Conservation (phyloP, 2,888 invertebrate species). For the Phengaris alcon region DNA sequence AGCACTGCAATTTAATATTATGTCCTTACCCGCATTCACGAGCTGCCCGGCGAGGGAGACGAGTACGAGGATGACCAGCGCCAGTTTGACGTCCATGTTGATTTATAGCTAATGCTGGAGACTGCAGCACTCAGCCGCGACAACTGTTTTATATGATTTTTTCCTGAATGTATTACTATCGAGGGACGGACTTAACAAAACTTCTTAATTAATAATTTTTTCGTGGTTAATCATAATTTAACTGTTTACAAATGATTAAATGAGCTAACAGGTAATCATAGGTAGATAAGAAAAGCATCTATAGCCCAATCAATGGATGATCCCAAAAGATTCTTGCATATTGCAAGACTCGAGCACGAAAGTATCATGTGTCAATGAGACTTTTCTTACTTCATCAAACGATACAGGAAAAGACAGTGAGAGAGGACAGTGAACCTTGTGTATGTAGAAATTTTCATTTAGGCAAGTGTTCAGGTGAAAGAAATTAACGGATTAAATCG, state of each 20-base stretch:
- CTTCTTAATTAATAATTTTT: neutral
- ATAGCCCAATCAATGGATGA: no score
- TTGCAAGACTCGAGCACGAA: no score
- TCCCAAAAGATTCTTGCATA: no score
- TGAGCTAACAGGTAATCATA: no score
- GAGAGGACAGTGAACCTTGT: no score
- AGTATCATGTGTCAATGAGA: no score
- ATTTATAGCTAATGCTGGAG: conserved; percentile 27
- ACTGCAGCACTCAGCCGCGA: neutral
- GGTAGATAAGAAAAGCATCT: no score
- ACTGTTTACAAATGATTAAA: no score
- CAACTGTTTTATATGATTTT: conserved; percentile 54
- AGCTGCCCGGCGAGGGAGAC: conserved; percentile 42
- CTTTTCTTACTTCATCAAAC: no score
- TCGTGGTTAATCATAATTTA: neutral
- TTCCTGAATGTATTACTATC: conserved; percentile 39
- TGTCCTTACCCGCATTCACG: conserved; percentile 55
- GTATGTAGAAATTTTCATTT: no score
- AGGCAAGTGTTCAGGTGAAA: no score
- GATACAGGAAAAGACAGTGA: no score
- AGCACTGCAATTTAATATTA: neutral
- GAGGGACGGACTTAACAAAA: conserved; percentile 45
- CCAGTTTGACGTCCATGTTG: conserved; percentile 51
- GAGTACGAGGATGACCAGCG: conserved; percentile 43
- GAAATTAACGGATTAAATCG: neutral